Evolutionary conservation across 2,113 vertebrate species (phyloP).

Genomic region (Austrofundulus limnaeus): DNA sequence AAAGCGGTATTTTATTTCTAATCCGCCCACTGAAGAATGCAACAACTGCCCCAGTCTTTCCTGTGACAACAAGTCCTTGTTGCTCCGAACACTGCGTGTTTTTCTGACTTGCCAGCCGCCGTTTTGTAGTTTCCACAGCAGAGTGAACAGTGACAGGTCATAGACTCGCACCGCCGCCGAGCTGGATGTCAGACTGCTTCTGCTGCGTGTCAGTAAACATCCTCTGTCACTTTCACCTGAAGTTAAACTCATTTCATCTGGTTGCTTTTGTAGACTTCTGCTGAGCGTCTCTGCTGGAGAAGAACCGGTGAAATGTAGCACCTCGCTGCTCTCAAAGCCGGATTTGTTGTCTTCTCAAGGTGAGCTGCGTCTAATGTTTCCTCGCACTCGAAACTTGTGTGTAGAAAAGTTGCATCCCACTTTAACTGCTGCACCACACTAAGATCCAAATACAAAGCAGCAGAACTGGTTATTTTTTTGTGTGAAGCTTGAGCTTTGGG

Average conservation of each 20-base stretch:
- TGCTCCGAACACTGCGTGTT: constrained; percentile 15
- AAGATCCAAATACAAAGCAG: background rate
- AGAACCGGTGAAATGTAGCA: constrained; percentile 60
- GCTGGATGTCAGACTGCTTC: constrained; percentile 14
- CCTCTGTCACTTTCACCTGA: constrained; percentile 18
- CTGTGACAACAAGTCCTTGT: constrained; percentile 38
- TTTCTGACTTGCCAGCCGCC: constrained; percentile 22
- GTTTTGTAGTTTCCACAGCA: constrained; percentile 40
- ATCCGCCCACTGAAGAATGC: constrained; percentile 34
- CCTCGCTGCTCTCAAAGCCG: constrained; percentile 55
- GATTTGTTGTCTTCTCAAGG: constrained; percentile 68
- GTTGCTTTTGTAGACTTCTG: constrained; percentile 55
- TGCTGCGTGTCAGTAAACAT: constrained; percentile 25
- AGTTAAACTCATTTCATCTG: constrained; percentile 31
- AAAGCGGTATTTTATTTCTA: constrained; percentile 48
- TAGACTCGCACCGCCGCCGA: constrained; percentile 9
- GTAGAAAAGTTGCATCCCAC: constrained; percentile 7
- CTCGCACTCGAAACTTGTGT: constrained; percentile 7
- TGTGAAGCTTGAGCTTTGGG: constrained; percentile 7
- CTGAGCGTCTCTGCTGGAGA: constrained; percentile 43
- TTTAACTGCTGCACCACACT: background rate
- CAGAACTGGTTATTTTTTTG: constrained; percentile 1
- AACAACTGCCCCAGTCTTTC: constrained; percentile 47
- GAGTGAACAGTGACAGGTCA: constrained; percentile 19
- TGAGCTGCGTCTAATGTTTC: constrained; percentile 57